Conservation (phyloP, 2,113 vertebrate genomes). For the Eleginops maclovinus region DNA sequence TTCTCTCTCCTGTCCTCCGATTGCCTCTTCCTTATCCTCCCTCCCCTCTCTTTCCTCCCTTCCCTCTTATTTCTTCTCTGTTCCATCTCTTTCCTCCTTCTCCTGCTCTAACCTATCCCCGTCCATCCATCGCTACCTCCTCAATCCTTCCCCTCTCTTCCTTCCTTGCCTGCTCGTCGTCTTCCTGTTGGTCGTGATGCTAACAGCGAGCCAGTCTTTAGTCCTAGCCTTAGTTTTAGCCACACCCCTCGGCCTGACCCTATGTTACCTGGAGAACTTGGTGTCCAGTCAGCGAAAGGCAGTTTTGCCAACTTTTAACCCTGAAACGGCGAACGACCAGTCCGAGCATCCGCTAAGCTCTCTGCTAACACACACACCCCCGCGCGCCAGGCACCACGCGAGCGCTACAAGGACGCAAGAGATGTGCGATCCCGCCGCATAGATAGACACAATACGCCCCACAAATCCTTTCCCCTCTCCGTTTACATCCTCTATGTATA, state of each 20-base stretch:
- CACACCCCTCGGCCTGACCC: conserved; percentile 92
- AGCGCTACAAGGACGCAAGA: conserved; percentile 82
- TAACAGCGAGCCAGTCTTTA: conserved; percentile 93
- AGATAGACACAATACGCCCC: conserved; percentile 34
- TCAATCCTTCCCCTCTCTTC: conserved; percentile 76
- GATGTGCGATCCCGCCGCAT: conserved; percentile 87
- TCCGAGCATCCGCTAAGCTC: conserved; percentile 10
- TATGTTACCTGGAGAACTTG: conserved; percentile 93
- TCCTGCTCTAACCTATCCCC: conserved; percentile 27
- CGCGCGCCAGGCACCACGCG: conserved; percentile 53
- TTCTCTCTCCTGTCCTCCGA: conserved; percentile 3
- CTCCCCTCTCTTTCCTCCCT: conserved; percentile 20
- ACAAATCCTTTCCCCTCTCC: neutral
- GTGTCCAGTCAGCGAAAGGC: conserved; percentile 65
- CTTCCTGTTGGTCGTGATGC: conserved; percentile 88
- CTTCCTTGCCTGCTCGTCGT: conserved; percentile 90
- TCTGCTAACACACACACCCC: conserved; percentile 38
- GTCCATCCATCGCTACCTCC: conserved; percentile 63
- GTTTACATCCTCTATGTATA: neutral
- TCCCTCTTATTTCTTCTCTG: conserved; percentile 73
- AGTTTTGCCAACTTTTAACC: neutral
- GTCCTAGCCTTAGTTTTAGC: conserved; percentile 90
- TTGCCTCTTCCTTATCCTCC: conserved; percentile 24
- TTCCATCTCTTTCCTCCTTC: conserved; percentile 23
- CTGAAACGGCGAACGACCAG: neutral